Percentiles rank a stretch among this genome's conserved stretches.
These are phyloP conservation scores for Pheosia gnoma DNA, from an alignment of 2,888 invertebrate genomes.

Conservation along the genomic window DNA sequence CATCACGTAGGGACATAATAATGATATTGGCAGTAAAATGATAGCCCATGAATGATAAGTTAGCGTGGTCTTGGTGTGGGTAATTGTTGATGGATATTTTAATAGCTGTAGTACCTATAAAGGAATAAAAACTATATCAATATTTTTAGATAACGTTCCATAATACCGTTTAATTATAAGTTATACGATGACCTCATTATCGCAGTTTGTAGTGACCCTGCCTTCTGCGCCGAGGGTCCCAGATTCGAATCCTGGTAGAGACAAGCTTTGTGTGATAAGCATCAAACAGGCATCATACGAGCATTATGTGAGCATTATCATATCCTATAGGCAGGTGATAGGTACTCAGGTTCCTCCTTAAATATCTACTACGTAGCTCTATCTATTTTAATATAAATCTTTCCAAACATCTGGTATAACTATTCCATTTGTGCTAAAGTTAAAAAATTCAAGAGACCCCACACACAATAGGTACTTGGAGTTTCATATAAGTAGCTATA, in stretches of 20 bases:
- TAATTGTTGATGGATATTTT: too few species aligned
- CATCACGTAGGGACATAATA: background rate
- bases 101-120: too few species aligned
- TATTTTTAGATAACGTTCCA: too few species aligned
- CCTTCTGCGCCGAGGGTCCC: too few species aligned
- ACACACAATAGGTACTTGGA: constrained; percentile 44
- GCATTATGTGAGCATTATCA: too few species aligned
- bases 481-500: constrained; percentile 62
- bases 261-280: too few species aligned
- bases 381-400: constrained; percentile 29
- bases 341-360: background rate
- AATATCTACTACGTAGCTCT: background rate
- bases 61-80: background rate
- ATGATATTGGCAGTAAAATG: constrained; percentile 1
- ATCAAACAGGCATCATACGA: too few species aligned
- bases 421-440: constrained; percentile 46
- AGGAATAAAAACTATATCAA: too few species aligned
- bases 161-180: too few species aligned
- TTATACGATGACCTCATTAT: too few species aligned
- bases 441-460: constrained; percentile 58
- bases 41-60: background rate
- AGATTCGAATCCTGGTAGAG: too few species aligned
- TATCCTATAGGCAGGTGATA: background rate
- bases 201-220: too few species aligned
- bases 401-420: constrained; percentile 37